A percentile compares a stretch with the other conserved stretches of the same genome.
phyloP scores from a whole-genome alignment of 2,888 invertebrate genomes.

The Cyaniris semiargus region DNA sequence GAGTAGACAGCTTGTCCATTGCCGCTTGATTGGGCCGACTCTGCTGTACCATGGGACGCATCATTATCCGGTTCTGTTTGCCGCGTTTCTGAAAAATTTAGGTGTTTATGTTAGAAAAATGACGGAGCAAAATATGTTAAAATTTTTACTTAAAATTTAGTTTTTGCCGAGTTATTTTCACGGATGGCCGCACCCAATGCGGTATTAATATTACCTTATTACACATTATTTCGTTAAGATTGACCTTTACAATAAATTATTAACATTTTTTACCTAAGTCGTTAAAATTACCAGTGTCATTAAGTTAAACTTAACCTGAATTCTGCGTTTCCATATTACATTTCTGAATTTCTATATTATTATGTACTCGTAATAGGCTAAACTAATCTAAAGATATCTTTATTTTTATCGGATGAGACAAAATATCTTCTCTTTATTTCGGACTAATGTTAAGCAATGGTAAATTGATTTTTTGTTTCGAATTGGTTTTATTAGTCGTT shows the following conservation, averaged over 20 bases:
- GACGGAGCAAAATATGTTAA: not conserved
- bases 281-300: not conserved
- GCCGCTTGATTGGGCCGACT: slow-evolving; percentile 63
- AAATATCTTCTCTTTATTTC: too few species aligned
- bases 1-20: slow-evolving; percentile 63
- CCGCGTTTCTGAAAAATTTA: slow-evolving; percentile 70
- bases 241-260: not conserved
- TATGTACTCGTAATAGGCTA: too few species aligned
- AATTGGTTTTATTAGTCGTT: too few species aligned
- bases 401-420: too few species aligned
- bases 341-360: too few species aligned
- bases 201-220: not conserved
- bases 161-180: not conserved
- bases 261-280: not conserved
- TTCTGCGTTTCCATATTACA: not conserved
- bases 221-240: not conserved
- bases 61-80: slow-evolving; percentile 74
- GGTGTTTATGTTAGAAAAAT: not conserved
- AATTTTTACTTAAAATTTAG: too few species aligned
- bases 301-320: not conserved
- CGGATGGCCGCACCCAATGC: not conserved
- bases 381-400: too few species aligned
- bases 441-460: too few species aligned
- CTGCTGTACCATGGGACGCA: slow-evolving; percentile 62
- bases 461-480: too few species aligned